Evolutionary conservation across 2,113 vertebrate species (phyloP).

Genomic region (Brienomyrus brachyistius): DNA sequence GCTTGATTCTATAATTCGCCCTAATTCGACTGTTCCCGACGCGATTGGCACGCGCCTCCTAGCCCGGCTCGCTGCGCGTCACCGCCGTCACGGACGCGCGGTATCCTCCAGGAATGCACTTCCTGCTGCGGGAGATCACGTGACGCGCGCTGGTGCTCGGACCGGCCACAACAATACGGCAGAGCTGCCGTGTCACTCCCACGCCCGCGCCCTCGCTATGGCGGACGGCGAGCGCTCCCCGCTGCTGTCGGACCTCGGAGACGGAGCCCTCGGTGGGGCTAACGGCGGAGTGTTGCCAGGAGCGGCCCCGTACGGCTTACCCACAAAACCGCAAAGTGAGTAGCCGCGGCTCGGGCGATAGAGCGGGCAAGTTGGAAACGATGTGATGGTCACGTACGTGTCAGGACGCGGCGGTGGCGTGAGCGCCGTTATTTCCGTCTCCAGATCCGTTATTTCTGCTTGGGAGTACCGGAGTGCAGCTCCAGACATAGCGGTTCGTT

Average conservation of each 20-base stretch:
- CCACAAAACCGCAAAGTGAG: conserved; percentile 66
- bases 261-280: conserved; percentile 54
- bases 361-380: neutral
- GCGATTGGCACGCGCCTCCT: no score
- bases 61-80: neutral
- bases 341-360: conserved; percentile 28
- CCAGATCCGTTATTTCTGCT: neutral
- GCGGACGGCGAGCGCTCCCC: conserved; percentile 73
- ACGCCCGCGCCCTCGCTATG: conserved; percentile 58
- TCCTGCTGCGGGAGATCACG: conserved; percentile 49
- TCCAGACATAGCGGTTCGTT: neutral
- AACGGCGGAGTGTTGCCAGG: conserved; percentile 59
- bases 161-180: conserved; percentile 29
- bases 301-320: conserved; percentile 49
- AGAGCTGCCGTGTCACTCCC: conserved; percentile 21
- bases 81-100: neutral
- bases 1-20: neutral
- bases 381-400: neutral
- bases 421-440: neutral
- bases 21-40: neutral
- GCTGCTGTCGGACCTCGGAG: conserved; percentile 64
- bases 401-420: neutral
- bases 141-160: conserved; percentile 58
- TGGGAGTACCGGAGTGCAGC: neutral
- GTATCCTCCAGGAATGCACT: neutral